These are phyloP conservation scores for Tragelaphus strepsiceros DNA, from an alignment of 2,113 vertebrate genomes.

Conservation along the genomic window DNA sequence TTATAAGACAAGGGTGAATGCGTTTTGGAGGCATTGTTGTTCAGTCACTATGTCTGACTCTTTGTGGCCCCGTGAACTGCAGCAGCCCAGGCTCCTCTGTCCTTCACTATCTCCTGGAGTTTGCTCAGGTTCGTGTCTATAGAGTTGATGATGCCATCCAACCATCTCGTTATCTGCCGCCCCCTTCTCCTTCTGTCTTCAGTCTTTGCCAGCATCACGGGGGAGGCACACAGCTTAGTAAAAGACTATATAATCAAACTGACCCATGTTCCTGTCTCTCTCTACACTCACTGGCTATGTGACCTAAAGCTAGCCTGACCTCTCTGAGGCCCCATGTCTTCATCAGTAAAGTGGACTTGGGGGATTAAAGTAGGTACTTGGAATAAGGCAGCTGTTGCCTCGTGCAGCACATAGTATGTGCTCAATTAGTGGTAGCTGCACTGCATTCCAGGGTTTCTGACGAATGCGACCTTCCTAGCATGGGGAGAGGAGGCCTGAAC, in stretches of 20 bases:
- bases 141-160: neutral
- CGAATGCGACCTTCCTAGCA: neutral
- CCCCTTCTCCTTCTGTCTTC: neutral
- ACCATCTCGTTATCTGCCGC: neutral
- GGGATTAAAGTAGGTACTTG: neutral
- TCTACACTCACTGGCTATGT: neutral
- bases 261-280: neutral
- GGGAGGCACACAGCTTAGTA: neutral
- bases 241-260: neutral
- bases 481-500: no score
- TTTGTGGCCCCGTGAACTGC: neutral
- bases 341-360: neutral
- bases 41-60: neutral
- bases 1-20: neutral
- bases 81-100: neutral
- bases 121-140: neutral
- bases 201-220: neutral
- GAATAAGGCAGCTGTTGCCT: neutral
- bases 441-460: neutral
- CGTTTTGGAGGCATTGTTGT: neutral
- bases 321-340: neutral
- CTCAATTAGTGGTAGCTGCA: fast-evolving
- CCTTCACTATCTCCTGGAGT: neutral
- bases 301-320: neutral
- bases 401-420: fast-evolving